Conservation (phyloP, 2,888 invertebrate genomes). For the Petrolisthes manimaculis region DNA sequence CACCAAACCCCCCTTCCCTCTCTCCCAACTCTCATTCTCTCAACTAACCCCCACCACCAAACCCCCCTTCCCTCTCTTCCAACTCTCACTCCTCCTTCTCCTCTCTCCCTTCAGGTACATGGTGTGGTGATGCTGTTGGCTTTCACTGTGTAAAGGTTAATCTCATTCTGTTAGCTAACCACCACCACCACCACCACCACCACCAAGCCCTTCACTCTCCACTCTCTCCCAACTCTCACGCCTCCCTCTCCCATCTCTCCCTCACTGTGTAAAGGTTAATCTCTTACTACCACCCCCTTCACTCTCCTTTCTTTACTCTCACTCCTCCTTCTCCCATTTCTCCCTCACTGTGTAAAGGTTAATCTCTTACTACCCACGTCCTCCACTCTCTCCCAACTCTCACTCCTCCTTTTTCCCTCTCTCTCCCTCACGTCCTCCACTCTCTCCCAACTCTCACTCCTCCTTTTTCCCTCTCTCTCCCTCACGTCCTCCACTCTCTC, state of each 20-base stretch:
- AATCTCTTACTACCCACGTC: not conserved
- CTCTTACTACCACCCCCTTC: conserved; percentile 79
- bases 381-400: not conserved
- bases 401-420: not conserved
- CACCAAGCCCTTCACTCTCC: not conserved
- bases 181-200: not conserved
- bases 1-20: not conserved
- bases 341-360: not conserved
- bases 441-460: not conserved
- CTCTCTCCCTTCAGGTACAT: not conserved
- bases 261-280: conserved; percentile 81
- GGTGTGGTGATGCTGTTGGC: no score
- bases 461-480: not conserved
- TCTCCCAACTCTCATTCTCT: not conserved
- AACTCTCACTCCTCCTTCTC: not conserved
- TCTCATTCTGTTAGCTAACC: not conserved
- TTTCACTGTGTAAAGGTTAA: no score
- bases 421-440: not conserved
- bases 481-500: not conserved
- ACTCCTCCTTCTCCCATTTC: not conserved
- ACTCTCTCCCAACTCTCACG: not conserved
- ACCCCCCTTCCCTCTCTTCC: not conserved
- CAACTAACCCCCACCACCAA: not conserved
- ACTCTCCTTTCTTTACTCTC: not conserved
- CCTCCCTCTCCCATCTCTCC: not conserved